These are phyloP conservation scores for Ptilorrhoa leucosticta DNA, from an alignment of 2,113 vertebrate species.

Conservation along the genomic window DNA sequence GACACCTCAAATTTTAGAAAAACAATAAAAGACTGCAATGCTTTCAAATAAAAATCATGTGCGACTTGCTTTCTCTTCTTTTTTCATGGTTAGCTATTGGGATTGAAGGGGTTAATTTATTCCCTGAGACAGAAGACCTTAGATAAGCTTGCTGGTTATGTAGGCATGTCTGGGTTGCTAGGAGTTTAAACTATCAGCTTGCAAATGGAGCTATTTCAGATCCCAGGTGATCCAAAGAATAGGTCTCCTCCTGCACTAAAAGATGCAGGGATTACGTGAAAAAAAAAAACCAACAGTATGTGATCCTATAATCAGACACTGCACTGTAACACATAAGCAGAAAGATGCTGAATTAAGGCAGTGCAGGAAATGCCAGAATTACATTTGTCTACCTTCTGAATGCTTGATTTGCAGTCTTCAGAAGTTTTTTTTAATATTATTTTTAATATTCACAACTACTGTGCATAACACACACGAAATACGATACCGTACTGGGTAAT, in stretches of 20 bases:
- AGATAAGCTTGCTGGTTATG: constrained; percentile 41
- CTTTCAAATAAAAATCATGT: neutral
- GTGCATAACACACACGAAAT: neutral
- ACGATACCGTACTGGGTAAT: neutral
- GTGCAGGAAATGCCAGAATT: neutral
- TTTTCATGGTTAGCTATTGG: neutral
- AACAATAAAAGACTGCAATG: neutral
- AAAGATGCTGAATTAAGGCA: neutral
- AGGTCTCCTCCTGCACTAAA: constrained; percentile 17
- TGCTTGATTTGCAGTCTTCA: neutral
- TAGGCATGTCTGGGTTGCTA: constrained; percentile 50
- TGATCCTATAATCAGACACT: neutral
- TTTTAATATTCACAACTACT: neutral
- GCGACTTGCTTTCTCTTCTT: neutral
- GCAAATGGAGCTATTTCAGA: constrained; percentile 55
- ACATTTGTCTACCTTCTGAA: neutral
- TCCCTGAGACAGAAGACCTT: constrained; percentile 24
- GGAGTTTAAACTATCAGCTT: constrained; percentile 54
- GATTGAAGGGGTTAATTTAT: constrained; percentile 32
- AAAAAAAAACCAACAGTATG: neutral
- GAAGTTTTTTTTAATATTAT: neutral
- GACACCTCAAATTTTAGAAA: neutral
- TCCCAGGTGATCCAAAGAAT: constrained; percentile 57
- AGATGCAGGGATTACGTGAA: neutral
- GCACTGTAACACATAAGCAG: neutral